Evolutionary conservation across 1,140 invertebrate genomes (phyloP), one percentile per base, ranked within the genome.

Genomic region (Lucilia cuprina): DNA sequence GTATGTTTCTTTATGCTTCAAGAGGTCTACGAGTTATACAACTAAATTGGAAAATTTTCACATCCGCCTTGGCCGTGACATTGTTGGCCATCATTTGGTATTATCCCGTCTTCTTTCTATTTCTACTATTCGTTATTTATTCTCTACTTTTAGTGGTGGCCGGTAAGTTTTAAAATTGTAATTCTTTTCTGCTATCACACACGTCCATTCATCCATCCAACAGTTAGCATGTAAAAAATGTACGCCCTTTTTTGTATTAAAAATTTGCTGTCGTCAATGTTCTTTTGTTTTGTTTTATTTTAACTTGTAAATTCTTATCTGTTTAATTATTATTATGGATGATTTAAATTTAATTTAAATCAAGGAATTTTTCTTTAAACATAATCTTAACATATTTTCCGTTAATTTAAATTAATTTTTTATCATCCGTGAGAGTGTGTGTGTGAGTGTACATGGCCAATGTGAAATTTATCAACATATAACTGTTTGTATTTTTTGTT

Each of bases 71-170:
- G 82, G 86, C 86, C 12, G 85, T 90, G 83, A 89, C 89, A 80
- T 85, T 90, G n/a, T 86, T 90, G 86, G 88, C 89, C 82, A 86
- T 90, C 84, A 88, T 90, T 86, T 91, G 89, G 88, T 91, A 89
- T 86, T 90, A 90, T 87, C 90, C 90, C 75, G 86, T 88, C 60
- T 90, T 91, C 75, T 91, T 91, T 83, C 87, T 90, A 60, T 88
- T 91, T 83, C 89, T 91, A 55, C 86, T 90, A 55, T 91, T 91
- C 82, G 85, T 88, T 49, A 84, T 90, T 35, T 91, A 91, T 83
- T 91, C 90, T 9, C 74, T 90, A 82, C 85, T 91, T 82, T 85
- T 91, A 80, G 87, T 91, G 13, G 85, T 88, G 85, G 86, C 86
- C 83, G 90, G 90, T 91, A 86, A 90, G 89, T 85, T 30, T n/a